Evolutionary conservation across 2,797 vertebrate species (phyloP).

Genomic region (Paramormyrops hopkinsi): DNA sequence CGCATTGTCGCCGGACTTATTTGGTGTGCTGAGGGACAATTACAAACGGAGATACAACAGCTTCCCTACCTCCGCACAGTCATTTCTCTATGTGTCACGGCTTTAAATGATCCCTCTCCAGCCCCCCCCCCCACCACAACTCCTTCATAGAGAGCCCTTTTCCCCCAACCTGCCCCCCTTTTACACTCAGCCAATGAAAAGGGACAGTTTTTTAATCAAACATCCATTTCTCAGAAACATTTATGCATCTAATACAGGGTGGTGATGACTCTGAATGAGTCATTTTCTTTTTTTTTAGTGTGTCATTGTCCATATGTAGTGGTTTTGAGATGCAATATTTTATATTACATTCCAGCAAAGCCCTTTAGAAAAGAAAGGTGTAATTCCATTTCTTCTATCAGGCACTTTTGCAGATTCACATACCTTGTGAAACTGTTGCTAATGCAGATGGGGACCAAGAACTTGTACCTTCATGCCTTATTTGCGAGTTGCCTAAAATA

Average conservation of each 20-base stretch:
- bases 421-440: slow-evolving; percentile 57
- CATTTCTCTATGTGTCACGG: background rate
- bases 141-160: background rate
- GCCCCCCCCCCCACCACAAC: background rate
- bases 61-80: background rate
- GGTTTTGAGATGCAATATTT: slow-evolving; percentile 52
- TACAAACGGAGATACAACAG: background rate
- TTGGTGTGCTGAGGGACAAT: background rate
- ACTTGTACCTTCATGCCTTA: slow-evolving; percentile 46
- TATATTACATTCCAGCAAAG: slow-evolving; percentile 61
- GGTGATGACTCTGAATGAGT: background rate
- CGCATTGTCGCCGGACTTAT: background rate
- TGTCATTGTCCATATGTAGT: background rate
- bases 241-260: background rate
- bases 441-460: slow-evolving; percentile 64
- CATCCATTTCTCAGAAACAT: background rate
- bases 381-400: slow-evolving; percentile 58
- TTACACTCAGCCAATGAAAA: background rate
- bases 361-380: slow-evolving; percentile 60
- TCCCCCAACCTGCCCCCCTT: background rate
- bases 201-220: background rate
- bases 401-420: slow-evolving; percentile 63
- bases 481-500: slow-evolving; percentile 30
- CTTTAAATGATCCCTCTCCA: background rate
- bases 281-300: background rate